Base-by-base conservation (phyloP, 2,888 invertebrate species). In the Troilus luridus region DNA sequence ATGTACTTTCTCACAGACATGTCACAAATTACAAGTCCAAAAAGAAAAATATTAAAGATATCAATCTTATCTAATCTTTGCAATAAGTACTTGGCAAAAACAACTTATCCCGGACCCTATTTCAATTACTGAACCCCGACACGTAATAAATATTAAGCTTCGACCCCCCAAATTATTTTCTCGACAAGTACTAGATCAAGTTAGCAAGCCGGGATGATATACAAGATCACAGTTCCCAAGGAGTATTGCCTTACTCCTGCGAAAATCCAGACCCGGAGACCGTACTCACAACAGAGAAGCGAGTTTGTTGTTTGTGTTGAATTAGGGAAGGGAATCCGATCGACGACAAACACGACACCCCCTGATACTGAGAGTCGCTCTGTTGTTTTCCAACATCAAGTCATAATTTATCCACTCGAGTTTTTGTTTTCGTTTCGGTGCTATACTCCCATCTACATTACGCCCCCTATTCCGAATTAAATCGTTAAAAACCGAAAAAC, bases 381-480 rank as follows among this genome's bases (percentile, higher is more conserved):
- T 77, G 72, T 67, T 67, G 67, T 77, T 77, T 77, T 77, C 19
- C 72, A 24, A 1, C 72, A 77, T 77, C 72, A 77, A 77, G 72
- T 0, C 41, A 77, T 77, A 77, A 77, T 77, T 77, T 77, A 77
- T 77, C 72, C 27, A 77, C 41, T 77, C 17, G 72, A 77, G 27
- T 77, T 77, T 77, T 77, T 77, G 72, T 77, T 77, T 77, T 77
- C 72, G 72, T 41, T 77, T 27, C 72, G 12, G 27, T 77, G 8
- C 9, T 27, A 27, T 41, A 27, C 27, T 17, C 27, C 27, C 72
- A 0, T 17, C 27, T 19, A 19, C 8, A 77, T 19, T 5, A 24
- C 24, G 1, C 11, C 17, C 27, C 19, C 72, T 17, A 14, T 24
- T 17, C 72, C 1, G 17, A 77, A 41, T 77, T 77, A 19, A 41